Evolutionary conservation across 2,113 vertebrate species (phyloP), one percentile per base, ranked within the genome.

Genomic region (Gorsachius goisagi): DNA sequence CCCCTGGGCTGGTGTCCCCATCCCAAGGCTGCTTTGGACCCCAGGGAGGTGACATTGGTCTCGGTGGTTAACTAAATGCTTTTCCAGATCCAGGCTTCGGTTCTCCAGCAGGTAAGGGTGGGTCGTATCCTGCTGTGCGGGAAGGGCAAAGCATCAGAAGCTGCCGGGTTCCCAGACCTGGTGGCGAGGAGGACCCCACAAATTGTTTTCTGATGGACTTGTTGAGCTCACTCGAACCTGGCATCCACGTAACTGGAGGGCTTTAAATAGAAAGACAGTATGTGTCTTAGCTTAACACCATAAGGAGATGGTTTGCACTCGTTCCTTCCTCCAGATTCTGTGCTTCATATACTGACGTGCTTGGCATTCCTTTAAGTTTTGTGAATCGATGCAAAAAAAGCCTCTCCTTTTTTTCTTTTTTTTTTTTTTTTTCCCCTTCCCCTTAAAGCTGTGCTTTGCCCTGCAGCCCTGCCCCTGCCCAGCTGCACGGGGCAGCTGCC

Each of bases 201-300:
- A 67, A 59, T 67, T 83, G 72, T 80, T 84, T 78, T 90, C 60
- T 16, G 35, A 87, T 6, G 60, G 69, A 73, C 76, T 93, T 68
- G 72, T 55, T 50, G 77, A 95, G 92, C 87, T 91, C 50, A 5
- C 73, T 76, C 45, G 66, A 89, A 93, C 84, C 69, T 78, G 58
- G n/a, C 55, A 35, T 62, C 87, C 80, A 21, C 18, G 9, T 67
- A 88, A 8, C 85, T 55, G 63, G 26, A 28, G 67, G 41, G 81
- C 63, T 95, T 93, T 97, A 97, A 97, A 96, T 95, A 97, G 96
- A 90, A 95, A 89, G 47, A 4, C 85, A 84, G 71, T 2, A 35
- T 44, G 72, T 78, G 69, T 20, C 69, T 94, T 21, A 75, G 89
- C 86, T 94, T 47, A 67, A 39, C 87, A 52, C 77, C 95, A 95